A percentile compares a stretch with the other conserved stretches of the same genome.
phyloP scores from a whole-genome alignment of 2,888 invertebrate species.

The Drosophila parthenogenetica region DNA sequence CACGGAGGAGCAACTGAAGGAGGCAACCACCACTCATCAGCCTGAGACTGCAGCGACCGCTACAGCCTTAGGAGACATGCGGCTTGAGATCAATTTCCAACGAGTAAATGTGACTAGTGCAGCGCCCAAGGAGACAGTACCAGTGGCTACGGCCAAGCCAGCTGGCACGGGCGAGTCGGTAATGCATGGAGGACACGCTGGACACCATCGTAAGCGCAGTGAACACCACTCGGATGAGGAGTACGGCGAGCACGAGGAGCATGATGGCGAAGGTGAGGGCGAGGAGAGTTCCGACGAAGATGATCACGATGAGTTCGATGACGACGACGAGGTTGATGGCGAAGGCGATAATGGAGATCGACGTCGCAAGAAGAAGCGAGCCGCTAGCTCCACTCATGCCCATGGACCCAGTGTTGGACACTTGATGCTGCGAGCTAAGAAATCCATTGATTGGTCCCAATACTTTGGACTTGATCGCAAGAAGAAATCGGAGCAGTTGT shows the following conservation, averaged over 20 bases:
- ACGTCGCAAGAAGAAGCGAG: slow-evolving; percentile 85
- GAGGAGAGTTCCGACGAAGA: slow-evolving; percentile 83
- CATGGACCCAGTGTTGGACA: slow-evolving; percentile 69
- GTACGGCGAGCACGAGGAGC: slow-evolving; percentile 78
- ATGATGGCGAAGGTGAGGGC: slow-evolving; percentile 77
- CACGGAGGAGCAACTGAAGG: slow-evolving; percentile 65
- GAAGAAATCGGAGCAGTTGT: slow-evolving; percentile 86
- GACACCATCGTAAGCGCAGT: slow-evolving; percentile 81
- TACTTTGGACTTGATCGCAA: slow-evolving; percentile 94
- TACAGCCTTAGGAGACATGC: slow-evolving; percentile 66
- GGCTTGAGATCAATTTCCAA: slow-evolving; percentile 70
- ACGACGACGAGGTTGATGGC: slow-evolving; percentile 66
- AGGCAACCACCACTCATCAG: slow-evolving; percentile 46
- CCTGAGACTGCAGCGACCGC: slow-evolving; percentile 54
- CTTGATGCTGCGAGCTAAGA: slow-evolving; percentile 88
- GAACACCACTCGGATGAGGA: slow-evolving; percentile 74
- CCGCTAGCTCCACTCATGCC: slow-evolving; percentile 49
- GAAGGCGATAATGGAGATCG: slow-evolving; percentile 81
- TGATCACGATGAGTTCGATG: slow-evolving; percentile 81
- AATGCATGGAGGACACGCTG: slow-evolving; percentile 80
- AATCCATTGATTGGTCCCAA: slow-evolving; percentile 94
- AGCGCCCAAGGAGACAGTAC: slow-evolving; percentile 26
- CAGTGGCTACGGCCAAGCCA: slow-evolving; percentile 27
- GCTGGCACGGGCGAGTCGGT: slow-evolving; percentile 59
- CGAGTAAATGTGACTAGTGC: slow-evolving; percentile 64